phyloP scores from a whole-genome alignment of 1,140 invertebrate species.

The Agrypnia vestita region DNA sequence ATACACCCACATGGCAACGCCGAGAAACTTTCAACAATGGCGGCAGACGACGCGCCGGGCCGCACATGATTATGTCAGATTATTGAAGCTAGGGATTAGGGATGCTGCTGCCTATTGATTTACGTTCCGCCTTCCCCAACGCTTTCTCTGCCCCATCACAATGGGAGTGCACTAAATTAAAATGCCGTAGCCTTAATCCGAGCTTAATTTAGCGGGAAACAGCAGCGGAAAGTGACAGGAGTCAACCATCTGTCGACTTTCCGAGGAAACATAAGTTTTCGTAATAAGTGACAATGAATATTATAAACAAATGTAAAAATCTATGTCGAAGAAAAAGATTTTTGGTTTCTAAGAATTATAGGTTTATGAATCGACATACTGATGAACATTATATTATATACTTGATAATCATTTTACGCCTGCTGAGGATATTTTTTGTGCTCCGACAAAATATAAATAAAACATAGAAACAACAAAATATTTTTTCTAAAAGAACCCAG shows the following conservation, averaged over 20 bases:
- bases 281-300: no score
- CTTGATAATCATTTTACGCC: no score
- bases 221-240: neutral
- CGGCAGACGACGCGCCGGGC: neutral
- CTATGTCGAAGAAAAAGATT: no score
- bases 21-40: constrained; percentile 16
- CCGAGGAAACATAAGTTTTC: neutral
- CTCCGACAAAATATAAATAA: no score
- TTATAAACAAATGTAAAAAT: no score
- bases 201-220: constrained; percentile 19
- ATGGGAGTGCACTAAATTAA: constrained; percentile 16
- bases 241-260: neutral
- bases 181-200: constrained; percentile 4
- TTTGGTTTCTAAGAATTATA: no score
- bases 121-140: constrained; percentile 13
- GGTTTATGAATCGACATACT: no score
- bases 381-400: no score
- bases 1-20: constrained; percentile 17
- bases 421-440: no score
- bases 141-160: constrained; percentile 1
- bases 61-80: constrained; percentile 33
- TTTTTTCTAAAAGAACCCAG: no score
- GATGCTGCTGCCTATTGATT: constrained; percentile 25
- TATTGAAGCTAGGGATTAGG: no score
- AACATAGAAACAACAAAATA: no score